These are phyloP conservation scores for Drosophila borborema DNA, from an alignment of 2,888 invertebrate genomes.

Conservation along the genomic window DNA sequence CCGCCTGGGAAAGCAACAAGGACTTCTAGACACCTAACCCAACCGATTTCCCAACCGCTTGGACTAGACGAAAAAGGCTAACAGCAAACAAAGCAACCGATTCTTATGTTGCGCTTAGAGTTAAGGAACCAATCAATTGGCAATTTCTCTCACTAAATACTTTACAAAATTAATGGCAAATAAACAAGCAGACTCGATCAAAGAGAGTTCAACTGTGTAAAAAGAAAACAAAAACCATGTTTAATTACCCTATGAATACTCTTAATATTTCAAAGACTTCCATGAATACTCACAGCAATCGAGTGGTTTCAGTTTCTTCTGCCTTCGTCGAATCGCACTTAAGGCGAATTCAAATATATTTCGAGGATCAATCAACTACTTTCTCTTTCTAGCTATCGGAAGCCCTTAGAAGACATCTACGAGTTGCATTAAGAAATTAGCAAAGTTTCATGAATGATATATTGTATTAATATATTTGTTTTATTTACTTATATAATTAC, in stretches of 20 bases:
- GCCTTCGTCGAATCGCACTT: too few species aligned
- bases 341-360: too few species aligned
- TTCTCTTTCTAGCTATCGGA: too few species aligned
- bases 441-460: too few species aligned
- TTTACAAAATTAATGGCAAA: conserved; percentile 43
- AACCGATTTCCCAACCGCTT: neutral
- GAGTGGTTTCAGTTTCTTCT: too few species aligned
- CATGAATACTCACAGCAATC: too few species aligned
- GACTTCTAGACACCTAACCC: conserved; percentile 7
- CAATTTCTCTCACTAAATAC: conserved; percentile 24
- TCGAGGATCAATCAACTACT: too few species aligned
- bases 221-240: neutral
- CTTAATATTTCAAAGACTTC: neutral
- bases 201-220: conserved; percentile 26
- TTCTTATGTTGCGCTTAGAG: conserved; percentile 25
- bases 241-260: neutral
- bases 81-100: conserved; percentile 17
- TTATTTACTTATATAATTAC: too few species aligned
- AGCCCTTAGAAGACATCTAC: too few species aligned
- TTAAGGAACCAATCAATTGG: conserved; percentile 36
- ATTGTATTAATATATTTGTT: too few species aligned
- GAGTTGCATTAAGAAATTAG: too few species aligned
- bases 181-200: conserved; percentile 35
- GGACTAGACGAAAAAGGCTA: conserved; percentile 15
- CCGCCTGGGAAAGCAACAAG: conserved; percentile 43